Evolutionary conservation across 1,140 invertebrate species (phyloP).

Genomic region (Manduca sexta): DNA sequence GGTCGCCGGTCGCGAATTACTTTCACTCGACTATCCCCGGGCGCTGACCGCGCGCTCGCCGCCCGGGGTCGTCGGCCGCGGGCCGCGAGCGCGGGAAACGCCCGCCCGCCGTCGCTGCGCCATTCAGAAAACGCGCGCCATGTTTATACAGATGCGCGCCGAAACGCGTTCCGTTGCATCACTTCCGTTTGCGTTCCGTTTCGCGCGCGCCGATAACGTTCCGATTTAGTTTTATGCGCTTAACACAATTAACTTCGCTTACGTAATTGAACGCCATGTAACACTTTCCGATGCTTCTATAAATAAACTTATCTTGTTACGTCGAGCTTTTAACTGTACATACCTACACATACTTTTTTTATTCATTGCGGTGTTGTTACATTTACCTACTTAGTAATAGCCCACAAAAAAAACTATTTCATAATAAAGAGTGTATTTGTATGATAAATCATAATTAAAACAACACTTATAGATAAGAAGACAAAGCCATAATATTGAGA

Average conservation of each 20-base stretch:
- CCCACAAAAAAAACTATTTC: no score
- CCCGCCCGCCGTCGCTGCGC: conserved; percentile 38
- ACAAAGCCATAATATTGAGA: conserved; percentile 1
- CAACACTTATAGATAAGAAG: not conserved
- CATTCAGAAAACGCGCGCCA: conserved; percentile 66
- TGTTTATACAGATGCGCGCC: conserved; percentile 71
- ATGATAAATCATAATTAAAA: not conserved
- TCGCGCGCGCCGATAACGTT: conserved; percentile 40
- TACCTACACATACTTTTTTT: no score
- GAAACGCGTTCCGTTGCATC: conserved; percentile 65
- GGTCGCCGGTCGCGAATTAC: conserved; percentile 65
- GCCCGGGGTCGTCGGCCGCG: conserved; percentile 59
- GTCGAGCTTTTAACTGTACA: no score
- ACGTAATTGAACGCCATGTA: conserved; percentile 4
- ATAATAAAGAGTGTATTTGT: no score
- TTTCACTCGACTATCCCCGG: conserved; percentile 69
- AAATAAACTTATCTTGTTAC: no score
- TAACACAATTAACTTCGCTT: conserved; percentile 19
- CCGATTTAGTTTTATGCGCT: conserved; percentile 34
- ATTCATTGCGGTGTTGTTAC: no score
- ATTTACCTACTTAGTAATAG: no score
- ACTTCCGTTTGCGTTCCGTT: conserved; percentile 67
- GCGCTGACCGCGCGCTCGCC: conserved; percentile 59
- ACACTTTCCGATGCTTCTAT: not conserved
- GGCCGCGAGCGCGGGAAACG: conserved; percentile 56